A percentile compares a stretch with the other conserved stretches of the same genome.
Evolutionary conservation across 2,888 invertebrate species (phyloP).

Genomic region (Smittia sp.): DNA sequence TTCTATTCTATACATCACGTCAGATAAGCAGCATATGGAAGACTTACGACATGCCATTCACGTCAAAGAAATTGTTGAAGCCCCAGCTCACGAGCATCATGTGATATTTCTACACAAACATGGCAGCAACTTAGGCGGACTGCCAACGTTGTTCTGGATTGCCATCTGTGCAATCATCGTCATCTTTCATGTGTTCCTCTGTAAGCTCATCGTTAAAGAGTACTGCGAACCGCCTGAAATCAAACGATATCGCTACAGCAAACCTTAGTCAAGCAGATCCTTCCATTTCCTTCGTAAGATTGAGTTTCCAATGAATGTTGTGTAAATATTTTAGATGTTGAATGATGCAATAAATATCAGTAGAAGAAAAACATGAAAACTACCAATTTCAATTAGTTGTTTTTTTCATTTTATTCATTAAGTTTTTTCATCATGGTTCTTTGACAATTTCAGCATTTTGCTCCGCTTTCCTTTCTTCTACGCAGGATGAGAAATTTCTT

Average conservation of each 20-base stretch:
- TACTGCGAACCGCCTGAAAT: conserved; percentile 73
- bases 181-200: conserved; percentile 88
- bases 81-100: conserved; percentile 88
- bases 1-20: conserved; percentile 85
- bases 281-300: not conserved
- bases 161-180: conserved; percentile 83
- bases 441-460: not conserved
- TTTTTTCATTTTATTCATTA: not conserved
- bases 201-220: conserved; percentile 87
- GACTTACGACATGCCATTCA: conserved; percentile 88
- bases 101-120: conserved; percentile 87
- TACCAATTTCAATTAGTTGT: not conserved
- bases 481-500: not conserved
- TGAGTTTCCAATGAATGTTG: not conserved
- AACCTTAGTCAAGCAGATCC: conserved; percentile 56
- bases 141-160: conserved; percentile 90
- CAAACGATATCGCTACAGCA: conserved; percentile 67
- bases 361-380: too few species aligned
- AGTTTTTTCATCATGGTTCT: not conserved
- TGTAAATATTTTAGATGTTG: conserved; percentile 4
- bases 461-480: not conserved
- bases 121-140: conserved; percentile 83
- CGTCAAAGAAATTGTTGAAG: conserved; percentile 77
- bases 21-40: conserved; percentile 85
- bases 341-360: not conserved